Conservation (phyloP, 2,888 invertebrate genomes). For the Metellina segmentata region DNA sequence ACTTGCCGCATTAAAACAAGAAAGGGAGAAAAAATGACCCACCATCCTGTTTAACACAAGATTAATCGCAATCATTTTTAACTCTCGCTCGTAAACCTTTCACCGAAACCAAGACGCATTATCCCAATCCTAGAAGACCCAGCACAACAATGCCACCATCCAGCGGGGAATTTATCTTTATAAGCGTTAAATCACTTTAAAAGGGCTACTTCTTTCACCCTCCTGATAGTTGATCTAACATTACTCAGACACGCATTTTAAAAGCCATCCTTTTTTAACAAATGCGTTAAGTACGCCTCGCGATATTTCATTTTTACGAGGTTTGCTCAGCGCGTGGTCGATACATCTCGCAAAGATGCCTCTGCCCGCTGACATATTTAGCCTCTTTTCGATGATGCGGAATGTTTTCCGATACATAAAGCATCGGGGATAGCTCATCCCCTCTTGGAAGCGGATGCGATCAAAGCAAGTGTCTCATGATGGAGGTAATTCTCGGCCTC, state of each 20-base stretch:
- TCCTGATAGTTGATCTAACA: background rate
- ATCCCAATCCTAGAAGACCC: background rate
- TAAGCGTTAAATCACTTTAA: slow-evolving; percentile 16
- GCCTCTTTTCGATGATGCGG: slow-evolving; percentile 19
- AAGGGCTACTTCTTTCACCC: background rate
- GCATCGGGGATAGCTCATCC: slow-evolving; percentile 15
- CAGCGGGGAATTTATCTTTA: background rate
- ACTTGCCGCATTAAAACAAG: no score
- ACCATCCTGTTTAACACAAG: background rate
- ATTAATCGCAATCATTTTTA: slow-evolving; percentile 26
- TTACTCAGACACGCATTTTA: slow-evolving; percentile 48
- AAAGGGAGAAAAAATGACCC: background rate
- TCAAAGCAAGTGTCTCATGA: slow-evolving; percentile 9
- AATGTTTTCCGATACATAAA: slow-evolving; percentile 59
- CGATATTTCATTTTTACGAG: slow-evolving; percentile 61
- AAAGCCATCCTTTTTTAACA: slow-evolving; percentile 47
- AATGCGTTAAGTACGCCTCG: slow-evolving; percentile 23
- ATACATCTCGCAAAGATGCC: background rate
- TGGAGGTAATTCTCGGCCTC: background rate
- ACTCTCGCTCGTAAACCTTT: background rate
- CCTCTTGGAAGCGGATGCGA: slow-evolving; percentile 2
- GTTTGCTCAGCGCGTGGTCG: background rate
- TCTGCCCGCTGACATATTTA: slow-evolving; percentile 35
- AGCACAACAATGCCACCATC: background rate
- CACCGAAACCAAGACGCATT: background rate